These are phyloP conservation scores for Dermatemys mawii DNA, from an alignment of 2,113 vertebrate species.

Conservation along the genomic window DNA sequence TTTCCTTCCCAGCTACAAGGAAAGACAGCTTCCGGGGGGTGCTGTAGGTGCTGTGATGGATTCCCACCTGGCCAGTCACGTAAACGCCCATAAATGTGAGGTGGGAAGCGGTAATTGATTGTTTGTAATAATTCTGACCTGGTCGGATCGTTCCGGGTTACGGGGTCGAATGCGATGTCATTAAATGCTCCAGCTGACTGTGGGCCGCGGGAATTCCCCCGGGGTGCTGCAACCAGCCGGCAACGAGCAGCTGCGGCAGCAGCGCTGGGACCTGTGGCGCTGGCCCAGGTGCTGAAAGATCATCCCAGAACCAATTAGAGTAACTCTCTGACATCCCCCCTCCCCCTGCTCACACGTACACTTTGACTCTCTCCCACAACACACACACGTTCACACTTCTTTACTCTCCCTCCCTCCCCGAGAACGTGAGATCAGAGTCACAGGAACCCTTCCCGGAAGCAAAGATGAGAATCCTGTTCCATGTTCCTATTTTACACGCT, in stretches of 20 bases:
- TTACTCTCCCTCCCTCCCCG: not conserved
- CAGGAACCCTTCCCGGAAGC: not conserved
- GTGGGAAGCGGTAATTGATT: conserved; percentile 16
- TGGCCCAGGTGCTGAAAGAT: conserved; percentile 72
- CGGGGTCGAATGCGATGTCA: not conserved
- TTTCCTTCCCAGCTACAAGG: not conserved
- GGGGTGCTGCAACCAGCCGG: not conserved
- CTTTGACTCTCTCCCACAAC: not conserved
- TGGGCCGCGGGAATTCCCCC: not conserved
- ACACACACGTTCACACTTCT: no score
- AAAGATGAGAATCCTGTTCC: not conserved
- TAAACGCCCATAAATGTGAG: not conserved
- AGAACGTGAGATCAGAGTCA: not conserved
- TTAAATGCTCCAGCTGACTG: not conserved
- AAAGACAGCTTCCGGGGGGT: not conserved
- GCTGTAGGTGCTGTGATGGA: not conserved
- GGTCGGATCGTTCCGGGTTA: not conserved
- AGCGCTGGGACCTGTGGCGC: not conserved
- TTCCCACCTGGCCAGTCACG: not conserved
- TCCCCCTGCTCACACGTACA: not conserved
- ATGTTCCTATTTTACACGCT: not conserved
- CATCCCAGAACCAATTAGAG: not conserved
- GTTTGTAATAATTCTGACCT: not conserved
- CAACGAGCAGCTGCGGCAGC: not conserved
- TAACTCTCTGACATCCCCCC: rapidly evolving